Base-by-base conservation (phyloP, 2,797 vertebrate species). In the Morus bassanus region DNA sequence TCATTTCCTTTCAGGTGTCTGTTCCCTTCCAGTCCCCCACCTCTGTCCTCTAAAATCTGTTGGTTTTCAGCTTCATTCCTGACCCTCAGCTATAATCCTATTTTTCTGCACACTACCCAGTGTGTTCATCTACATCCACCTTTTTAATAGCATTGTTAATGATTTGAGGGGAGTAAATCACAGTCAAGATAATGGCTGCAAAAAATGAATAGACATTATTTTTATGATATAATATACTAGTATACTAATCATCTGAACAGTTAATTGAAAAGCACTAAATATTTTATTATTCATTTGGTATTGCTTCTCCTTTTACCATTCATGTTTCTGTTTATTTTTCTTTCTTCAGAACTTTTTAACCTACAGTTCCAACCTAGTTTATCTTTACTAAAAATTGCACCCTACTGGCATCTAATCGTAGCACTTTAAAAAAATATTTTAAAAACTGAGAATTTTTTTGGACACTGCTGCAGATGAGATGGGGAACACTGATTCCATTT, bases 191-290 rank as follows among this genome's bases (percentile, higher is more conserved):
- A 98, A 98, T 97, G 96, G 96, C 96, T 93, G 91, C 94, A 98
- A 98, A 98, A 98, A 98, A 97, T 98, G 97, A 98, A 97, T 98
- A 97, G 97, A 97, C 96, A 96, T 97, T 53, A 97, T 97, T 98
- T 98, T 98, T 98, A 98, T 97, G 83, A 97, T 97, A 97, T 96
- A 97, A 98, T 97, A 96, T 97, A 98, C 95, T 97, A 96, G 96
- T 98, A 96, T 97, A 98, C 97, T 98, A 98, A 98, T 98, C 53
- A 74, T 96, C 97, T 70, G 95, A 98, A 98, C 91, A 98, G 97
- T 98, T 98, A 98, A 98, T 98, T 97, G 98, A 98, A 98, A 98
- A 98, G 96, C 88, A 97, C 96, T 98, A 97, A 98, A 97, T 98
- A 98, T 98, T 98, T 98, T 98, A 98, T 98, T 97, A 98, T 96